Conservation (phyloP, 2,113 vertebrate genomes). For the Carlito syrichta region DNA sequence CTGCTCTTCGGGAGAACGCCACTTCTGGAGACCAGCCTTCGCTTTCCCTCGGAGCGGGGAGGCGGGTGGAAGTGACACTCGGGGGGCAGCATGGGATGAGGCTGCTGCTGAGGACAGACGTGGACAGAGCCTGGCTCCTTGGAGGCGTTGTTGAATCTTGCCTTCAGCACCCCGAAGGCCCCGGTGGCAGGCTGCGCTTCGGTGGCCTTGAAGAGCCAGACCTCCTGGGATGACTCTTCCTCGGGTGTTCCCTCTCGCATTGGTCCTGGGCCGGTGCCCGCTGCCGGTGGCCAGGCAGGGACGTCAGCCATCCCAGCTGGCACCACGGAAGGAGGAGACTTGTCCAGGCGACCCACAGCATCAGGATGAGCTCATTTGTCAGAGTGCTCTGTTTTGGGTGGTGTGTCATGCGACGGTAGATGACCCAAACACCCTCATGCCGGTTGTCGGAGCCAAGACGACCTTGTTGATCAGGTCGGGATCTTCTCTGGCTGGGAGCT, state of each 20-base stretch:
- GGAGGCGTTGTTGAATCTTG: not conserved
- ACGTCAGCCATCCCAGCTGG: not conserved
- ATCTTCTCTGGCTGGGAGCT: not conserved
- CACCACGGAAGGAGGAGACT: not conserved
- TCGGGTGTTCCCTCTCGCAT: too few relatives aligned
- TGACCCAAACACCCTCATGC: not conserved
- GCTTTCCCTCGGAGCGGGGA: not conserved
- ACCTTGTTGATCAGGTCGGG: not conserved
- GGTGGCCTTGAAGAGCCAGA: not conserved
- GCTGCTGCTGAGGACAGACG: not conserved
- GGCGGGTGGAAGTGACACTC: not conserved
- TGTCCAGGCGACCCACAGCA: not conserved
- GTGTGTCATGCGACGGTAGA: not conserved
- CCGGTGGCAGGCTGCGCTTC: not conserved
- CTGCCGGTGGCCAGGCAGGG: not conserved
- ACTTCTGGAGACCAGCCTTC: not conserved
- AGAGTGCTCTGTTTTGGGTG: not conserved
- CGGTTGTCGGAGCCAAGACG: not conserved
- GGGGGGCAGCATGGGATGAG: not conserved
- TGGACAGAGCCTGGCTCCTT: not conserved
- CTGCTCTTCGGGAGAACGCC: not conserved
- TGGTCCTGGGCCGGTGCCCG: not conserved
- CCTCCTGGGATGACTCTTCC: not conserved
- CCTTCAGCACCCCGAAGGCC: not conserved
- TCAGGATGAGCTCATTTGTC: not conserved